Base-by-base conservation (phyloP, 2,113 vertebrate genomes). In the Platysternon megacephalum region DNA sequence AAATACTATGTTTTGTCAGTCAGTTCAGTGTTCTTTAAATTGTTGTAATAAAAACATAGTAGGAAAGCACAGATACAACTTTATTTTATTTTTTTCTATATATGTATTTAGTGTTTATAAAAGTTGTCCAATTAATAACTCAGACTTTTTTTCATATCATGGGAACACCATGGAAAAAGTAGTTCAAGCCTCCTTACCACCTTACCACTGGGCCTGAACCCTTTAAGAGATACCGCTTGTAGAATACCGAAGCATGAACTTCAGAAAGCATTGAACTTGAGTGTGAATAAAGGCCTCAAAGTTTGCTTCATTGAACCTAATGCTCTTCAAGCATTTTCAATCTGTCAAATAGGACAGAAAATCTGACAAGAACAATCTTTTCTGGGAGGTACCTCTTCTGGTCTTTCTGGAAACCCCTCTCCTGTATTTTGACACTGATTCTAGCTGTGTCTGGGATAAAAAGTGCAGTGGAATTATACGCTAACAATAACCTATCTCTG, bases 131-230 rank as follows among this genome's bases (percentile, higher is more conserved):
- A 91, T 79, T 22, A 3, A 58, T 32, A 1, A 78, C 72, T 85
- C 12, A 93, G 22, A 39, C 39, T 5, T 28, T 80, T 35, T 22
- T 4, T 7, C 17, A 58, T 26, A 0, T 0, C 1, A 65, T 58
- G 35, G 5, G 83, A 81, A 11, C 35, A 52, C 12, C 49, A n/a
- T n/a, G 79, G 16, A 0, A 84, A 88, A 95, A 48, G 8, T 68
- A 68, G 8, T 21, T 68, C 2, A 44, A 58, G 1, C 2, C 84
- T 3, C 1, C 1, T n/a, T 7, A 0, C 32, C 53, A 56, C 22
- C 29, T 46, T 0, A 35, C 44, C 76, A 86, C 42, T 11, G 28
- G 32, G 5, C 0, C 56, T 2, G 82, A 55, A 32, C 2, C 56
- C 9, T 68, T 46, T 76, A 28, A 72, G 48, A 16, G 46, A 11